Evolutionary conservation across 2,888 invertebrate genomes (phyloP).

Genomic region (Drosophila longiperda): DNA sequence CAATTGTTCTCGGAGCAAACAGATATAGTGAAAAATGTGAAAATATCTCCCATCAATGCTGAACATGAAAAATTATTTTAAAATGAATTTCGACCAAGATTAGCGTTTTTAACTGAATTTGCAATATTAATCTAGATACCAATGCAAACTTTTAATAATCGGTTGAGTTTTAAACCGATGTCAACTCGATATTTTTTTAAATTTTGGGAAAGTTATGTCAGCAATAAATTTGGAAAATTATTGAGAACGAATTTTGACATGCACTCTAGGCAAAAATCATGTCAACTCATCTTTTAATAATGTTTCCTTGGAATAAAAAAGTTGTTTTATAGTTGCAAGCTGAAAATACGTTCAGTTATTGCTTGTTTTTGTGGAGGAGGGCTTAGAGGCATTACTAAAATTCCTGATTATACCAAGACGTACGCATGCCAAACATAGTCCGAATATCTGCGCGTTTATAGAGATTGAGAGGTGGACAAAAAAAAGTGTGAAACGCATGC

Average conservation of each 20-base stretch:
- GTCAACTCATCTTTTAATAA: background rate
- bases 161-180: background rate
- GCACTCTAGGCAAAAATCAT: background rate
- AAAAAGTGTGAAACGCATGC: constrained; percentile 76
- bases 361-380: constrained; percentile 21
- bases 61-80: background rate
- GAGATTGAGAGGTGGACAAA: constrained; percentile 25
- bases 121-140: background rate
- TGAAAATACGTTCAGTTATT: background rate
- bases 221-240: background rate
- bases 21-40: no score
- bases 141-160: background rate
- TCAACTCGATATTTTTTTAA: background rate
- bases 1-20: constrained; percentile 22
- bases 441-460: constrained; percentile 55
- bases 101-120: background rate
- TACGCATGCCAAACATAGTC: constrained; percentile 71
- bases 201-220: no score
- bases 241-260: background rate
- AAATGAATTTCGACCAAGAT: background rate
- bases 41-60: background rate
- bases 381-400: constrained; percentile 22
- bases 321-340: background rate
- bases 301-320: background rate
- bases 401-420: constrained; percentile 53